phyloP scores from a whole-genome alignment of 1,140 invertebrate genomes.

The Formica selysi region DNA sequence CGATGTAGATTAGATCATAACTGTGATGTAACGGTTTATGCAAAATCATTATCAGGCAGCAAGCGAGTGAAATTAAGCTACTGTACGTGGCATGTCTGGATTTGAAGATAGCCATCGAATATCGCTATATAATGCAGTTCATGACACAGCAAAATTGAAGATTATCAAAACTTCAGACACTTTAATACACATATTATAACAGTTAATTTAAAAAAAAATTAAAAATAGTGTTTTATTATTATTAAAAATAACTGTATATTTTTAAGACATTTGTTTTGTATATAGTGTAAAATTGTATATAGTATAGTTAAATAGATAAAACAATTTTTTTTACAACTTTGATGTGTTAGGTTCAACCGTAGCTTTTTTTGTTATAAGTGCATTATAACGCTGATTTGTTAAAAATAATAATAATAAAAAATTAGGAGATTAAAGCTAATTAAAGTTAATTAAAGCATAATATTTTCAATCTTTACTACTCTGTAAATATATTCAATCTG shows the following conservation, averaged over 20 bases:
- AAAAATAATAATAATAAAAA: background rate
- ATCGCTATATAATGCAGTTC: conserved; percentile 14
- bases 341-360: background rate
- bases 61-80: conserved; percentile 59
- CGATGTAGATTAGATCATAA: conserved; percentile 40
- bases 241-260: background rate
- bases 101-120: conserved; percentile 62
- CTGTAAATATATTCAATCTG: background rate
- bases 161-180: background rate
- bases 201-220: conserved; percentile 5
- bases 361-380: too few species aligned
- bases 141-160: conserved; percentile 41
- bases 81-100: conserved; percentile 15
- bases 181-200: background rate
- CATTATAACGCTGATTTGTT: too few species aligned
- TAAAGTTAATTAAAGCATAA: conserved; percentile 28
- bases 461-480: conserved; percentile 25
- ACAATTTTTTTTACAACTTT: background rate
- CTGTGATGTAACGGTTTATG: background rate
- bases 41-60: conserved; percentile 33
- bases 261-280: background rate
- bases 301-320: too few species aligned
- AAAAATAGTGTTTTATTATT: background rate
- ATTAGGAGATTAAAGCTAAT: conserved; percentile 10
- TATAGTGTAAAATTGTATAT: too few species aligned